Conservation (phyloP, 1,140 invertebrate species). For the Popillia japonica region DNA sequence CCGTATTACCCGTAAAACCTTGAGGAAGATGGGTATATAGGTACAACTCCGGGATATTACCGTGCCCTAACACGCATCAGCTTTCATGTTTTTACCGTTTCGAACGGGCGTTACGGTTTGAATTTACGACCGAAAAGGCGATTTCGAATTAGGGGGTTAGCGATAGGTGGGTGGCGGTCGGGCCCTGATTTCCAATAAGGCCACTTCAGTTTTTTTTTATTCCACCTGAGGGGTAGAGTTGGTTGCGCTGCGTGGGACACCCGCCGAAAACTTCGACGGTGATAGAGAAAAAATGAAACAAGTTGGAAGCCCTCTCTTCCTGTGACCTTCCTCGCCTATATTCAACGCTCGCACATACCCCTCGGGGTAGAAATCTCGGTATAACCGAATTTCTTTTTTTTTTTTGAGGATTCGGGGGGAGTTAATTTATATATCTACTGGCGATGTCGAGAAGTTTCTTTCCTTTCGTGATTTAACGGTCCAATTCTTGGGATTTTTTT, state of each 20-base stretch:
- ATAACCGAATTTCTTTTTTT: too few relatives aligned
- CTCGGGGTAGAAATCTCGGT: too few relatives aligned
- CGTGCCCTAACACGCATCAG: neutral
- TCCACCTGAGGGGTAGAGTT: neutral
- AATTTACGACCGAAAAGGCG: conserved; percentile 6
- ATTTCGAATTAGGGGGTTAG: neutral
- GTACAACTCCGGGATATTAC: conserved; percentile 3
- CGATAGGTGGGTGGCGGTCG: neutral
- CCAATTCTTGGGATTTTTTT: too few relatives aligned
- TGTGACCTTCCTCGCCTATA: neutral
- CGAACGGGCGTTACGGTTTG: neutral
- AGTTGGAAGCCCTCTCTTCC: neutral
- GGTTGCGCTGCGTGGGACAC: neutral
- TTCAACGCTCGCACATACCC: too few relatives aligned
- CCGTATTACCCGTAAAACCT: conserved; percentile 1
- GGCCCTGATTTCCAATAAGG: neutral
- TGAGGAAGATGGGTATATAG: neutral
- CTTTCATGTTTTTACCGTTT: conserved; percentile 11
- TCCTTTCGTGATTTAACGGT: too few relatives aligned
- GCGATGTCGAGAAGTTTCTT: too few relatives aligned
- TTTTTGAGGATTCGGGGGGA: too few relatives aligned
- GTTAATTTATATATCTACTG: too few relatives aligned
- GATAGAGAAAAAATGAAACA: conserved; percentile 1
- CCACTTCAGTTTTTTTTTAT: neutral
- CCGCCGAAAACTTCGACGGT: neutral